Evolutionary conservation across 2,113 vertebrate species (phyloP).

Genomic region (Casuarius casuarius): DNA sequence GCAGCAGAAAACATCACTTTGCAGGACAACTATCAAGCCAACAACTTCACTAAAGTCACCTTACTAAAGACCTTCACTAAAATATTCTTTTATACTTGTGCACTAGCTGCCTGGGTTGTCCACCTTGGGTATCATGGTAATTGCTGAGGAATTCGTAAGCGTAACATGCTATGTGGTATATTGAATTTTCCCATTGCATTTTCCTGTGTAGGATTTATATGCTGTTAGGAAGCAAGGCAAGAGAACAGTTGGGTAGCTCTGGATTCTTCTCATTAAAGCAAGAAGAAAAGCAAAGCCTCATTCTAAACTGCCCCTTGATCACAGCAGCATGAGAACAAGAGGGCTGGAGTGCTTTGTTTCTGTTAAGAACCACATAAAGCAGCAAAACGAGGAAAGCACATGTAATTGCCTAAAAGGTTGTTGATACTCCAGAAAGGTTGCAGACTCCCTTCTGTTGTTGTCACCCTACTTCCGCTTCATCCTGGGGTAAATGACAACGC

Average conservation of each 20-base stretch:
- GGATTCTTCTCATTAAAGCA: neutral
- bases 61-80: neutral
- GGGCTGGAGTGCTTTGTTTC: neutral
- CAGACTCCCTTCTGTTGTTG: neutral
- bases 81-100: neutral
- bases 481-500: neutral
- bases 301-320: neutral
- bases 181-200: neutral
- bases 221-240: neutral
- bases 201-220: neutral
- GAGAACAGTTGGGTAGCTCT: neutral
- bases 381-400: neutral
- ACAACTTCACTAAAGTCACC: neutral
- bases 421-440: neutral
- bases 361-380: neutral
- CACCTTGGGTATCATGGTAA: neutral
- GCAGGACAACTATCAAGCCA: neutral
- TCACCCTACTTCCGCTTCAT: neutral
- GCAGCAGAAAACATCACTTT: neutral
- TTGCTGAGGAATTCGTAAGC: neutral
- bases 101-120: neutral
- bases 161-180: neutral
- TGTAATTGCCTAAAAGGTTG: neutral
- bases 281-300: neutral
- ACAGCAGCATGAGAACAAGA: neutral